These are phyloP conservation scores for Drosophila rufa DNA, from an alignment of 1,140 invertebrate species.

Conservation along the genomic window DNA sequence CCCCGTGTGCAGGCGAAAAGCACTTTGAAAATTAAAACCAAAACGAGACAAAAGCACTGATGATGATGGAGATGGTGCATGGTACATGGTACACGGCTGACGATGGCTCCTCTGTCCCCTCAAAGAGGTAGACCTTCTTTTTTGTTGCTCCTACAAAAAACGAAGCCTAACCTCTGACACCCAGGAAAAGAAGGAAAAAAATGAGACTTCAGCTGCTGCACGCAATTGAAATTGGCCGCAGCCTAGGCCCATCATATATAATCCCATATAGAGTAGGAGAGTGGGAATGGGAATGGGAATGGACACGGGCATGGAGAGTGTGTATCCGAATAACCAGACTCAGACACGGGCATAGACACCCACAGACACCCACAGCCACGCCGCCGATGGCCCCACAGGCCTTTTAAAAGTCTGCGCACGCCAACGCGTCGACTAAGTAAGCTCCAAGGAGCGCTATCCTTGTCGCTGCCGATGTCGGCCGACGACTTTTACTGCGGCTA, in stretches of 20 bases:
- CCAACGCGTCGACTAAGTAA: slow-evolving; percentile 69
- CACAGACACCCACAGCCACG: slow-evolving; percentile 1
- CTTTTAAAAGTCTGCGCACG: slow-evolving; percentile 80
- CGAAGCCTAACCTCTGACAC: slow-evolving; percentile 17
- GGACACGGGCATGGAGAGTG: background rate
- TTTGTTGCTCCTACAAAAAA: background rate
- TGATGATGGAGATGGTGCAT: slow-evolving; percentile 24
- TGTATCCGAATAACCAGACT: slow-evolving; percentile 20
- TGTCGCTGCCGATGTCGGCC: slow-evolving; percentile 54
- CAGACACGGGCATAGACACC: background rate
- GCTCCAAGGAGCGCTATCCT: slow-evolving; percentile 61
- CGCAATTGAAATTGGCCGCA: slow-evolving; percentile 47
- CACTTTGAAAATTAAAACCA: slow-evolving; percentile 29
- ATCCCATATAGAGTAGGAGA: background rate
- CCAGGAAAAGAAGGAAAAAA: background rate
- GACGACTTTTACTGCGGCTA: slow-evolving; percentile 76
- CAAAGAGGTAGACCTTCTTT: slow-evolving; percentile 10
- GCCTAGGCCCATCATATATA: slow-evolving; percentile 10
- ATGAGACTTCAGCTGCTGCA: slow-evolving; percentile 27
- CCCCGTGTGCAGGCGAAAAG: background rate
- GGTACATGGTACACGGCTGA: background rate
- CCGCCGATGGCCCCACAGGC: slow-evolving; percentile 23
- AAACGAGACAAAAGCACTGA: slow-evolving; percentile 7
- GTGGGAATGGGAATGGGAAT: background rate
- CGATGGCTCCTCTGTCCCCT: slow-evolving; percentile 4